These are phyloP conservation scores for Agraylea sexmaculata DNA, from an alignment of 1,140 invertebrate genomes.

Conservation along the genomic window DNA sequence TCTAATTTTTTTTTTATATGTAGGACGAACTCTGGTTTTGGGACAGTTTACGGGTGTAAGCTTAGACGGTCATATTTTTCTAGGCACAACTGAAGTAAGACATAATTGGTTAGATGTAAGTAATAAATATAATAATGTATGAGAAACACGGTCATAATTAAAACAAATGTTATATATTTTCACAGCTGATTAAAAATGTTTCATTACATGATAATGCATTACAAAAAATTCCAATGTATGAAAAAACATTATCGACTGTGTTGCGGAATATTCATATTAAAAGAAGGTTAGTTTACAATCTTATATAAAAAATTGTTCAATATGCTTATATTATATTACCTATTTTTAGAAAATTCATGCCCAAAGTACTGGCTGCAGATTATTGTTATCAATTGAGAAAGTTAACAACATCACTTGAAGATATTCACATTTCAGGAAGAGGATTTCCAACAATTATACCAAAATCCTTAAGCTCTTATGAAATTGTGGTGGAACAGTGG, in stretches of 20 bases:
- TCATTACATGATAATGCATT: slow-evolving; percentile 61
- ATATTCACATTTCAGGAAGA: slow-evolving; percentile 54
- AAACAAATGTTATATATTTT: slow-evolving; percentile 24
- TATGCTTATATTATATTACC: slow-evolving; percentile 8
- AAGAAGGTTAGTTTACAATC: slow-evolving; percentile 48
- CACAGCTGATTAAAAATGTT: slow-evolving; percentile 71
- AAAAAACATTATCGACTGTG: slow-evolving; percentile 70
- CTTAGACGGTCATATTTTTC: slow-evolving; percentile 74
- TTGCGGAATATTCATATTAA: slow-evolving; percentile 70
- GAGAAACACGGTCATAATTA: no score
- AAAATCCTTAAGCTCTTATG: slow-evolving; percentile 52
- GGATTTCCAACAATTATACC: slow-evolving; percentile 65
- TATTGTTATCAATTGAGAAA: slow-evolving; percentile 73
- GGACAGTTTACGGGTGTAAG: slow-evolving; percentile 80
- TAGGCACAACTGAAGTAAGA: slow-evolving; percentile 81
- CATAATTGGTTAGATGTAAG: slow-evolving; percentile 82
- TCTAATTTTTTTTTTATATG: slow-evolving; percentile 24
- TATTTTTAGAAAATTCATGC: slow-evolving; percentile 72
- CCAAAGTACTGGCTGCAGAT: slow-evolving; percentile 67
- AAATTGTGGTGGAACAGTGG: slow-evolving; percentile 86
- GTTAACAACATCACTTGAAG: slow-evolving; percentile 69
- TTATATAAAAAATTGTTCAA: slow-evolving; percentile 3
- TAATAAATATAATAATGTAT: no score
- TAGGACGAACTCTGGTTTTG: slow-evolving; percentile 64
- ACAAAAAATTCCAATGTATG: slow-evolving; percentile 64